Base-by-base conservation (phyloP, 2,888 invertebrate genomes). In the Pyrochroa serraticornis region DNA sequence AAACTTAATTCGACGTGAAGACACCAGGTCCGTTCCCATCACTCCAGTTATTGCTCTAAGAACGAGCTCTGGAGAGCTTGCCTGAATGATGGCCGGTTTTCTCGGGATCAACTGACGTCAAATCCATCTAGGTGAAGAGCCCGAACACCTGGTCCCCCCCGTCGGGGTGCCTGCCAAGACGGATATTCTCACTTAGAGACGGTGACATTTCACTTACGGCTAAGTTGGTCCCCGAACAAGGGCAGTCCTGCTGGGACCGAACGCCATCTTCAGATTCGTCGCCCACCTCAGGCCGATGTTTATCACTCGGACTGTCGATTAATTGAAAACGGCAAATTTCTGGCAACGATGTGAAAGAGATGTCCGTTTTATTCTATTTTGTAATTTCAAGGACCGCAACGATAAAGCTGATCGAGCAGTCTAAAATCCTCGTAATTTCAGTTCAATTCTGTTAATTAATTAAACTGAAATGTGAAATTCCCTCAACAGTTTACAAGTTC, bases 151-250 rank as follows among this genome's bases (percentile, higher is more conserved):
- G 65, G 58, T 56, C 38, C 55, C 53, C 42, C 49, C 46, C 22
- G 46, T 54, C 43, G 51, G 38, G 2, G 12, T 3, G 12, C 31
- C 30, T 51, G 48, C 48, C 54, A 61, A 60, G 65, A 65, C 62
- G 61, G 60, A 65, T 65, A 59, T 57, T 44, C 50, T 54, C 65
- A 63, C 65, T 65, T 65, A 65, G 56, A 55, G 38, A 54, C 47
- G 50, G 65, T 60, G 65, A 63, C 65, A 62, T 65, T 65, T 65
- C 65, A 63, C 65, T 65, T 58, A 59, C 52, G 48, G 35, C 51
- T 41, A 46, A 52, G 22, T 22, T 44, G 52, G 44, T 44, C 52
- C 52, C 35, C 12, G 22, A 22, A 22, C 22, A 22, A 8, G 50
- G 43, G 36, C 37, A 31, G 42, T 10, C 43, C 43, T 45, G 38